These are phyloP conservation scores for Chlorocebus sabaeus DNA, from an alignment of 2,113 vertebrate species.

Conservation along the genomic window DNA sequence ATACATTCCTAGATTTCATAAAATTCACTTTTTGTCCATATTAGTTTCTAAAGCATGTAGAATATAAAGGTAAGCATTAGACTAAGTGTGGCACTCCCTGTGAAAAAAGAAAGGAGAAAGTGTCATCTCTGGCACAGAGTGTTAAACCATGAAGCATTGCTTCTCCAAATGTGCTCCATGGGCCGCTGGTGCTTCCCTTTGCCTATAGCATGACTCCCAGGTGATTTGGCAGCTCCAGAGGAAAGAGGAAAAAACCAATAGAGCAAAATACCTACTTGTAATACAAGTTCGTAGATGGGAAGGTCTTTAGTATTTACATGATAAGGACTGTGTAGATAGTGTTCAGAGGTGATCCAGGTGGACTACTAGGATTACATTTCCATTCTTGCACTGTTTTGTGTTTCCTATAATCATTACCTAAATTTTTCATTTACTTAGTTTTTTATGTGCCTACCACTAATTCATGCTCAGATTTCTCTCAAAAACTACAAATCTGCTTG, in stretches of 20 bases:
- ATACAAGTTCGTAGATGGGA: background rate
- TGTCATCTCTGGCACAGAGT: background rate
- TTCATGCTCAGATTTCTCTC: background rate
- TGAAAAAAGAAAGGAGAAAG: background rate
- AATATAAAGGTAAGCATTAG: background rate
- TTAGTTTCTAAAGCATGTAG: background rate
- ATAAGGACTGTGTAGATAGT: background rate
- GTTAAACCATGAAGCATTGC: background rate
- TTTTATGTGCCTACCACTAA: background rate
- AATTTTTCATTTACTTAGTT: background rate
- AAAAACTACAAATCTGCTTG: background rate
- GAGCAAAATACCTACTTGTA: too few species aligned
- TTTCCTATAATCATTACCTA: background rate
- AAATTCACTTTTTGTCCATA: background rate
- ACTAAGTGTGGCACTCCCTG: background rate
- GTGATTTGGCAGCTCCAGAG: background rate
- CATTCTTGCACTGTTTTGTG: background rate
- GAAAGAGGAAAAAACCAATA: background rate
- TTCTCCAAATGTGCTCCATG: rapidly evolving
- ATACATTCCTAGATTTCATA: background rate
- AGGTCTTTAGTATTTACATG: background rate
- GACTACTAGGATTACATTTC: background rate
- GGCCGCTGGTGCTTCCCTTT: background rate
- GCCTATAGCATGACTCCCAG: background rate
- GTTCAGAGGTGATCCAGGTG: background rate